Base-by-base conservation (phyloP, 2,797 vertebrate genomes). In the Xiphophorus birchmanni region DNA sequence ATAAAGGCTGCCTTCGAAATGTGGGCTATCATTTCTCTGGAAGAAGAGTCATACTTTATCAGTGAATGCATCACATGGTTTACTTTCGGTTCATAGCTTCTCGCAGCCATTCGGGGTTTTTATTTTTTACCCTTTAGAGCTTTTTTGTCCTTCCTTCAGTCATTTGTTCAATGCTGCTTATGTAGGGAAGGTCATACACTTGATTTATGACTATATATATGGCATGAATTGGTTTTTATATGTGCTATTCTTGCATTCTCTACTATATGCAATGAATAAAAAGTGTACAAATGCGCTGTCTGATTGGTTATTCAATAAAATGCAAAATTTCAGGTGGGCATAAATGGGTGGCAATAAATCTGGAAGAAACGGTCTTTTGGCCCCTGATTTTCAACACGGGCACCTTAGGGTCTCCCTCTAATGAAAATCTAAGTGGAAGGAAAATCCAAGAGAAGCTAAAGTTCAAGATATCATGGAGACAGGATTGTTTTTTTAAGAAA, bases 21-120 rank as follows among this genome's bases (percentile, higher is more conserved):
- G 80, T 73, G 72, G 44, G 74, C 85, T 79, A 81, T 90, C 86
- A 85, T 81, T 37, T 75, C 40, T 74, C 67, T 87, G 80, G 83
- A 74, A 89, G 86, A 73, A 80, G 60, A 84, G 77, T 42, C 75
- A 54, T 86, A 86, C 88, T 90, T 88, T 78, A 87, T 58, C 82
- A 75, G 21, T 80, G 78, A 86, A 83, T 60, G 79, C 79, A 81
- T 86, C 81, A 79, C 73, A 79, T 37, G 56, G 37, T 79, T 52
- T 69, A 18, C 67, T 86, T 85, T 86, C 69, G 82, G 79, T 71
- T 83, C 77, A 72, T 50, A 84, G 32, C 2, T 40, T 77, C 65
- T 77, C 67, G 35, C 81, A 82, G 67, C 72, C 56, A 42, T 60
- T 8, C 37, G 18, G 8, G 52, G 8, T 10, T 54, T 54, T 54